Percentiles rank a stretch among this genome's conserved stretches.
Evolutionary conservation across 1,140 invertebrate species (phyloP).

Genomic region (Drosophila ercepeae): DNA sequence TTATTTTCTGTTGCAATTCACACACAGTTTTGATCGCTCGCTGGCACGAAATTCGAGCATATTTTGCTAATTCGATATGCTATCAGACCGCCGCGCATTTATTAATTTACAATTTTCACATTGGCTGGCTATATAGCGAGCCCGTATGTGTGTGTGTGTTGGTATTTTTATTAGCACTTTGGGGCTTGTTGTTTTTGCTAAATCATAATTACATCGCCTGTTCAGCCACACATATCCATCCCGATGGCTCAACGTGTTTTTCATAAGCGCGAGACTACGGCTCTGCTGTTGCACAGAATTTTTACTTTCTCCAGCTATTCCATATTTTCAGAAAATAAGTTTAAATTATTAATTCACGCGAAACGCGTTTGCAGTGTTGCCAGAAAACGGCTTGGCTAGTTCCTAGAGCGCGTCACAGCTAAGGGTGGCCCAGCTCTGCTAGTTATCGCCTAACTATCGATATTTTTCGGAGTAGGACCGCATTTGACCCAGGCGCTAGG

Average conservation of each 20-base stretch:
- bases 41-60: constrained; percentile 65
- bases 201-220: constrained; percentile 72
- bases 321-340: constrained; percentile 56
- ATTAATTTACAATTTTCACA: constrained; percentile 82
- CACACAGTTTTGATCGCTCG: constrained; percentile 65
- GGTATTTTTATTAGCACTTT: constrained; percentile 68
- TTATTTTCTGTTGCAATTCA: constrained; percentile 78
- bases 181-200: constrained; percentile 70
- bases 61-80: constrained; percentile 79
- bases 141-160: constrained; percentile 44
- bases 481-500: not conserved
- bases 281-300: constrained; percentile 48
- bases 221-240: constrained; percentile 64
- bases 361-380: constrained; percentile 37
- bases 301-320: constrained; percentile 46
- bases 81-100: constrained; percentile 68
- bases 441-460: not conserved
- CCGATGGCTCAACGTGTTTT: constrained; percentile 49
- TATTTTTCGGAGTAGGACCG: not conserved
- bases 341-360: constrained; percentile 67
- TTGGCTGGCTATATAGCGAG: constrained; percentile 46
- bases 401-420: constrained; percentile 18
- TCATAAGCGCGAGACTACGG: constrained; percentile 30
- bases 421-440: not conserved
- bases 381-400: constrained; percentile 35